Evolutionary conservation across 2,113 vertebrate genomes (phyloP).

Genomic region (Chlorocebus sabaeus): DNA sequence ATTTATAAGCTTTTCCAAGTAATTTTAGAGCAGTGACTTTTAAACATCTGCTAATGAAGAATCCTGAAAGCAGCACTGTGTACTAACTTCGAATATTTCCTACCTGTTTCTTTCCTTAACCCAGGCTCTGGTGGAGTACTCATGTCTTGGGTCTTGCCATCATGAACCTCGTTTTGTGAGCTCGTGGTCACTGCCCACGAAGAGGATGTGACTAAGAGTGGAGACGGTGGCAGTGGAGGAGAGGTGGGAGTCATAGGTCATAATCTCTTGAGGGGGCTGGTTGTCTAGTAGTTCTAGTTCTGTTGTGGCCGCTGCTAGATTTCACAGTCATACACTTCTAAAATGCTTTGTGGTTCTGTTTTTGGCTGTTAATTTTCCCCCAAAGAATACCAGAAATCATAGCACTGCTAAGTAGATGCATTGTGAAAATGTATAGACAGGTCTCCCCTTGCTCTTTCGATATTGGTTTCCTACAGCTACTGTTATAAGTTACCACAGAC

Average conservation of each 20-base stretch:
- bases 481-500: not conserved
- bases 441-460: not conserved
- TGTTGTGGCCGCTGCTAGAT: rapidly evolving
- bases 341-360: not conserved
- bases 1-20: constrained; percentile 73
- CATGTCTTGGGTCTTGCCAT: not conserved
- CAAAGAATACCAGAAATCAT: not conserved
- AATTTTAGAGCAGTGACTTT: constrained; percentile 62
- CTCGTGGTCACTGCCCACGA: not conserved
- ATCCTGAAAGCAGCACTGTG: not conserved
- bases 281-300: not conserved
- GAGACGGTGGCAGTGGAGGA: not conserved
- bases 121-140: too few relatives aligned
- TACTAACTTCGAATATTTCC: not conserved
- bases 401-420: rapidly evolving
- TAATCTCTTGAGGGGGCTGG: not conserved
- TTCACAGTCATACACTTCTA: not conserved
- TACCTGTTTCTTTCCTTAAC: not conserved
- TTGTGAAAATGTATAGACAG: too few relatives aligned
- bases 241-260: too few relatives aligned
- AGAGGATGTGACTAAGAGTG: not conserved
- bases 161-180: not conserved
- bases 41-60: constrained; percentile 67
- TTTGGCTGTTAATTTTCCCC: not conserved
- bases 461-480: not conserved